These are phyloP conservation scores for Tolypeutes matacus DNA, from an alignment of 2,797 vertebrate species.

Conservation along the genomic window DNA sequence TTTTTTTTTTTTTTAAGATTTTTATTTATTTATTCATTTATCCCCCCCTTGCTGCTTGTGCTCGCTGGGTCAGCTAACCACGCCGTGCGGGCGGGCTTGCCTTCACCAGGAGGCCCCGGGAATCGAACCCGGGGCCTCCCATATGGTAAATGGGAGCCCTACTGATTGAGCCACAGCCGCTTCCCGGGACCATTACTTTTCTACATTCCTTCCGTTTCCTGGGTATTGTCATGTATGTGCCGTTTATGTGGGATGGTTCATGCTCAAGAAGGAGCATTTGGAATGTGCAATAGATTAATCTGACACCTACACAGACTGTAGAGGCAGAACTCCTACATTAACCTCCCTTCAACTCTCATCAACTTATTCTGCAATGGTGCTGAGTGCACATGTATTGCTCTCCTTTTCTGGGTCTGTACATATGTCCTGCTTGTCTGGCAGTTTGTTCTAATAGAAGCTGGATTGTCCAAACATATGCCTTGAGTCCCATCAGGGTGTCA, in stretches of 20 bases:
- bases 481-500: background rate
- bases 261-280: background rate
- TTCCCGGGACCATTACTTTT: background rate
- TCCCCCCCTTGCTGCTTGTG: too few relatives aligned
- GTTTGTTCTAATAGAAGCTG: conserved; percentile 29
- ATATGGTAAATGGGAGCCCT: too few relatives aligned
- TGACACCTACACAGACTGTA: background rate
- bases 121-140: too few relatives aligned
- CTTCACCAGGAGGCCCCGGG: too few relatives aligned
- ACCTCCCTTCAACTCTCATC: background rate
- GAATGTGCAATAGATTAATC: background rate
- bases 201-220: background rate
- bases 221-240: background rate
- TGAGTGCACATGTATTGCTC: background rate
- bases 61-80: too few relatives aligned
- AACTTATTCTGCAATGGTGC: background rate
- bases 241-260: background rate
- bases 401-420: background rate
- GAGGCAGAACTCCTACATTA: background rate
- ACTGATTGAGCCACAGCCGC: too few relatives aligned
- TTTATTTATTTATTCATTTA: too few relatives aligned
- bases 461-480: background rate
- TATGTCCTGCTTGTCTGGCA: background rate
- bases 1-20: too few relatives aligned
- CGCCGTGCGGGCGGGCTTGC: too few relatives aligned